Base-by-base conservation (phyloP, 2,113 vertebrate species). In the Pimephales promelas region DNA sequence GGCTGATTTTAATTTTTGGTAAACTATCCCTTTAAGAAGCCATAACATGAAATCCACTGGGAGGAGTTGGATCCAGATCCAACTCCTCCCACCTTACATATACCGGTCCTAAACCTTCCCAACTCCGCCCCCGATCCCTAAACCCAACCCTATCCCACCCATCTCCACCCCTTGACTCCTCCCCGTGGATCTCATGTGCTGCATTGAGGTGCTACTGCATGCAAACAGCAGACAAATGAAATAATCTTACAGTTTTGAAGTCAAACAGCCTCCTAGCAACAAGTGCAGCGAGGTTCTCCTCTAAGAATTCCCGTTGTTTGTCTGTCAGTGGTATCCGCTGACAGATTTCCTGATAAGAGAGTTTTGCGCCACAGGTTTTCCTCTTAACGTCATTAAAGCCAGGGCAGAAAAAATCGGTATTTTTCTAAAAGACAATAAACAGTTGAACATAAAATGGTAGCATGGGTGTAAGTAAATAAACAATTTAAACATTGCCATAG, bases 371-470 rank as follows among this genome's bases (percentile, higher is more conserved):
- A 64, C 87, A 88, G 24, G 31, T 47, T 10, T 62, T 31, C 28
- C 36, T 45, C 31, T 45, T 40, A 36, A 13, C 5, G 14, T 31
- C 26, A 70, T 81, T 36, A 73, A 78, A 82, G 40, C 8, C 24
- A 72, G 87, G 87, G 45, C 84, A 88, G 59, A 73, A 82, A 62
- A 88, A 86, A 5, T 34, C n/a, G 0, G 79, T 86, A 5, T 73
- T 54, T 26, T 66, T 62, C 87, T 88, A 79, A 73, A 81, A 86
- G 10, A 72, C n/a, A 84, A 64, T 13, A 77, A 57, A 5, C 14
- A 79, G 16, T 45, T 79, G 24, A 81, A 45, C 31, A 57, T 64
- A 11, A 54, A 28, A 78, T 24, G 9, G 43, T 31, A 34, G 16
- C 14, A 52, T 4, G 54, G n/a, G 10, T 61, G n/a, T 24, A 9